Conservation (phyloP, 2,797 vertebrate species). For the Gobionotothen gibberifrons region DNA sequence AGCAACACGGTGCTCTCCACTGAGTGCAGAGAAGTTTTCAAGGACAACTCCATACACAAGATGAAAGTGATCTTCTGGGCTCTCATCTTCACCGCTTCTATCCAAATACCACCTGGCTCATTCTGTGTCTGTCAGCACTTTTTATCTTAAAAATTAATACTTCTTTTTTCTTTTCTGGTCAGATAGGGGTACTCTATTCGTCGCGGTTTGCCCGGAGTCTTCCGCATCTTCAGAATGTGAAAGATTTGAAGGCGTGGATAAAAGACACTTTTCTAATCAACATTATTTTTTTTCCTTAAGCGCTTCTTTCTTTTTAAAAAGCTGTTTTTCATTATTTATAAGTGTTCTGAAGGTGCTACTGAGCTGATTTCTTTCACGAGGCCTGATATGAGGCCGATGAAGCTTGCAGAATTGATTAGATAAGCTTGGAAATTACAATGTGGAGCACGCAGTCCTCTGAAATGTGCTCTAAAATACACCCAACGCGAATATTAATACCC, state of each 20-base stretch:
- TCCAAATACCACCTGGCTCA: constrained; percentile 83
- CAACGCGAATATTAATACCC: constrained; percentile 80
- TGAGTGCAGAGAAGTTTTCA: constrained; percentile 77
- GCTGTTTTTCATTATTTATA: constrained; percentile 99
- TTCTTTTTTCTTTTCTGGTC: constrained; percentile 68
- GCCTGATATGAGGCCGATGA: constrained; percentile 93
- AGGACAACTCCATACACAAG: constrained; percentile 76
- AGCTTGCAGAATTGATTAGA: constrained; percentile 99
- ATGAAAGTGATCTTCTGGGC: constrained; percentile 77
- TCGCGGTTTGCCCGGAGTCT: constrained; percentile 79
- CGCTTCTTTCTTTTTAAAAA: constrained; percentile 92
- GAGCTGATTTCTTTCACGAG: constrained; percentile 94
- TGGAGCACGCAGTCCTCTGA: constrained; percentile 87
- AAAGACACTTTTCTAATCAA: constrained; percentile 90
- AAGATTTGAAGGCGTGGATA: constrained; percentile 89
- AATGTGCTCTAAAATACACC: constrained; percentile 80
- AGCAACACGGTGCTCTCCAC: constrained; percentile 46
- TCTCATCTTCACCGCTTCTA: constrained; percentile 71
- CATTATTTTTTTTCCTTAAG: constrained; percentile 88
- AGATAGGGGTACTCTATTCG: constrained; percentile 75
- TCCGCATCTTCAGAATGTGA: constrained; percentile 79
- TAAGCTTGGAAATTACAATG: constrained; percentile 99
- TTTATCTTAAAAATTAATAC: constrained; percentile 82
- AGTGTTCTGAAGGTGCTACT: constrained; percentile 95
- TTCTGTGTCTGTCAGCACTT: constrained; percentile 83